phyloP scores from a whole-genome alignment of 2,888 invertebrate genomes.

The Cantharis rustica region DNA sequence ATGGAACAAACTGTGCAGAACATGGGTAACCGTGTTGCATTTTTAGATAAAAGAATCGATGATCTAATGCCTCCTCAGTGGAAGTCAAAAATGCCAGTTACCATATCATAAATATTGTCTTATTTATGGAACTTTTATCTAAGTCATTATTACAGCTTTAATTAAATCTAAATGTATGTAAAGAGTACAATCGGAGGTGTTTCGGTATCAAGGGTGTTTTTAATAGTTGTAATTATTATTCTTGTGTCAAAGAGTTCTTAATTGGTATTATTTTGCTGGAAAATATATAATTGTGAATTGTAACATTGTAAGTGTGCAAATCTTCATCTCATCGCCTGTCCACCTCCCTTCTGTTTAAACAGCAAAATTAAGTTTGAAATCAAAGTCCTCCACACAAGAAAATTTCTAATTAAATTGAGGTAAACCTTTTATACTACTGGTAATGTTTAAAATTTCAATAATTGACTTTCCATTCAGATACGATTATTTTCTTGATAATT shows the following conservation, averaged over 20 bases:
- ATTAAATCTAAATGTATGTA: not conserved
- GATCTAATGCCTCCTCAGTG: constrained; percentile 57
- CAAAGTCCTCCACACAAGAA: too few species aligned
- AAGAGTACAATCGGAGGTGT: not conserved
- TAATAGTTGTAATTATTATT: not conserved
- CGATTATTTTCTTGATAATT: too few species aligned
- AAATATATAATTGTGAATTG: not conserved
- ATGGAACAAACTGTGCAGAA: constrained; percentile 57
- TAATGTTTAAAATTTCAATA: too few species aligned
- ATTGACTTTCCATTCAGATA: too few species aligned
- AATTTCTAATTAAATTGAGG: too few species aligned
- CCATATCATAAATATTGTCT: constrained; percentile 39
- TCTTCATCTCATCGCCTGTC: too few species aligned
- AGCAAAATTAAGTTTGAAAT: too few species aligned
- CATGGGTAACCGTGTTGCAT: constrained; percentile 55
- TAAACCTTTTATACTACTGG: too few species aligned
- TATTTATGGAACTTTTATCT: not conserved
- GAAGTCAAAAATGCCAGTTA: constrained; percentile 51
- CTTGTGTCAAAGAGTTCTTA: too few species aligned
- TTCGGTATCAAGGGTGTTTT: not conserved
- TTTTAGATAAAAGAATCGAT: constrained; percentile 57
- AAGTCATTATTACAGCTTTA: not conserved
- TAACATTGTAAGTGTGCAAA: too few species aligned
- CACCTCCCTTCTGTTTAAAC: too few species aligned
- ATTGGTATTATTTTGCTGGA: not conserved